Evolutionary conservation across 2,797 vertebrate species (phyloP).

Genomic region (Babyrousa celebensis): DNA sequence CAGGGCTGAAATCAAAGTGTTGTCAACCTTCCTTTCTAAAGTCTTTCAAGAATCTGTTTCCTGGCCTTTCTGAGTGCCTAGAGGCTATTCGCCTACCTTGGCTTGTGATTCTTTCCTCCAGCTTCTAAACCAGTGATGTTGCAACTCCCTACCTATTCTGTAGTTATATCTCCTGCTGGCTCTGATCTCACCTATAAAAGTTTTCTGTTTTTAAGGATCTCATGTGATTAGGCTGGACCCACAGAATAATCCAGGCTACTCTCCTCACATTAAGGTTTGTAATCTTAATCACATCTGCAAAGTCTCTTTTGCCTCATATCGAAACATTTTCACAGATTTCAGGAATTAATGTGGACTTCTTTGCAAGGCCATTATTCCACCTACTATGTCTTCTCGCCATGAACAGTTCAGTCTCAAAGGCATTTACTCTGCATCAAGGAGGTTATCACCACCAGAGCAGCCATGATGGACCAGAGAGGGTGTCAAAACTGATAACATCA

Average conservation of each 20-base stretch:
- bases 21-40: not conserved
- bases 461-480: rapidly evolving
- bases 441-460: not conserved
- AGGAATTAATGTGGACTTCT: not conserved
- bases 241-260: not conserved
- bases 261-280: not conserved
- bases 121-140: not conserved
- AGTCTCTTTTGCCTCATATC: not conserved
- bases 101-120: not conserved
- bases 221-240: not conserved
- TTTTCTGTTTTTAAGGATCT: not conserved
- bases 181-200: not conserved
- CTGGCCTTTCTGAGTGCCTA: not conserved
- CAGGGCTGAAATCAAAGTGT: not conserved
- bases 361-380: not conserved
- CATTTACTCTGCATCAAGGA: not conserved
- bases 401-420: not conserved
- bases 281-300: not conserved
- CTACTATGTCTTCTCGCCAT: not conserved
- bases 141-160: not conserved
- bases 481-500: not conserved
- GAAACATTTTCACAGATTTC: not conserved
- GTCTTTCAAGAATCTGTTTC: not conserved
- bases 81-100: not conserved
- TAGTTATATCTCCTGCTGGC: not conserved